Percentiles rank a stretch among this genome's conserved stretches.
These are phyloP conservation scores for Perithous albicinctus DNA, from an alignment of 2,888 invertebrate species.

Conservation along the genomic window DNA sequence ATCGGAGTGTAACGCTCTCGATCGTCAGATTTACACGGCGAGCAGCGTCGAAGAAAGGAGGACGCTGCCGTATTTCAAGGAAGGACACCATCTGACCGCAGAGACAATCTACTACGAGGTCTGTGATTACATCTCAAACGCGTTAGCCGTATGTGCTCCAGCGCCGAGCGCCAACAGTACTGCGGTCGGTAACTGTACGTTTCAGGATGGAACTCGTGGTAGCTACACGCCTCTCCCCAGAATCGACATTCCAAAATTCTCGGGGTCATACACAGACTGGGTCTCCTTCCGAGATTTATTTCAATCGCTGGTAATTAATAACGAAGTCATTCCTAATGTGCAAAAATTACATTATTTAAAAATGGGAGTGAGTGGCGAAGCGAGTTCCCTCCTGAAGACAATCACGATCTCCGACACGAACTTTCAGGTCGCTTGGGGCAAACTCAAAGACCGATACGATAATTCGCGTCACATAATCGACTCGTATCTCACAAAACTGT, in stretches of 20 bases:
- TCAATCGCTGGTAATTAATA: conserved; percentile 24
- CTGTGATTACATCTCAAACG: too few relatives aligned
- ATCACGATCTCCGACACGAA: conserved; percentile 44
- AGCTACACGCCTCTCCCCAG: neutral
- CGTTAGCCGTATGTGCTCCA: too few relatives aligned
- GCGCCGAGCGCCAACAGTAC: too few relatives aligned
- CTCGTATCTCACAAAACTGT: conserved; percentile 52
- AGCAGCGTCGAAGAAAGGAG: too few relatives aligned
- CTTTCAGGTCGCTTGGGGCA: conserved; percentile 51
- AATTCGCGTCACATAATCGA: too few relatives aligned
- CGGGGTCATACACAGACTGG: conserved; percentile 50
- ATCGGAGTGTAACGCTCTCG: too few relatives aligned
- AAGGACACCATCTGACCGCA: too few relatives aligned
- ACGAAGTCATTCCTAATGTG: conserved; percentile 10
- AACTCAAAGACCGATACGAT: conserved; percentile 52
- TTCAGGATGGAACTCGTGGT: conserved; percentile 2
- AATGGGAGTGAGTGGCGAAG: conserved; percentile 35
- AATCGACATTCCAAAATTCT: conserved; percentile 40
- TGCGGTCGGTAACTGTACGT: neutral
- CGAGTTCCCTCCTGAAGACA: conserved; percentile 42
- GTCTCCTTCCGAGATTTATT: conserved; percentile 59
- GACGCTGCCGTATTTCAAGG: too few relatives aligned
- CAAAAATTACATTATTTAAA: conserved; percentile 38
- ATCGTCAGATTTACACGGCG: too few relatives aligned
- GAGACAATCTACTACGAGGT: too few relatives aligned